phyloP scores from a whole-genome alignment of 2,113 vertebrate genomes.

The Platichthys flesus region DNA sequence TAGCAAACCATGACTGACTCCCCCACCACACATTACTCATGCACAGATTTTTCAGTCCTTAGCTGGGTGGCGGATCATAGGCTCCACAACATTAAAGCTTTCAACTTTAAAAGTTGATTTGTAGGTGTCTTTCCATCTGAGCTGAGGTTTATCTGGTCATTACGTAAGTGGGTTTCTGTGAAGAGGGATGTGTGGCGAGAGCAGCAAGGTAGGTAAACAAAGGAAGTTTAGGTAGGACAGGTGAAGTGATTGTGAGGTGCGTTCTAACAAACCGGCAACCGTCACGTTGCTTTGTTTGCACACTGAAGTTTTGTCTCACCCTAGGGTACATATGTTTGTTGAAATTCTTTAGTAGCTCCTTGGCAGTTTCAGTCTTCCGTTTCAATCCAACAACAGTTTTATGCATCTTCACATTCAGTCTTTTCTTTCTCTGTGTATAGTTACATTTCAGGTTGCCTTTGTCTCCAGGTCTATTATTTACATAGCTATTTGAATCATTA shows the following conservation, averaged over 20 bases:
- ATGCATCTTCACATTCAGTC: neutral
- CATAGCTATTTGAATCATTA: neutral
- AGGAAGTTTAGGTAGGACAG: conserved; percentile 20
- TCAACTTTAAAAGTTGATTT: conserved; percentile 16
- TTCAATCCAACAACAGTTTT: neutral
- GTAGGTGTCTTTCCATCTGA: conserved; percentile 1
- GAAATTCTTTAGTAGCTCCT: neutral
- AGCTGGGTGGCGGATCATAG: neutral
- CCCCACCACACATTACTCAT: conserved; percentile 18
- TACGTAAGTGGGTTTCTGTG: neutral
- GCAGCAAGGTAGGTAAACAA: conserved; percentile 40
- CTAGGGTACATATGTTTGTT: neutral
- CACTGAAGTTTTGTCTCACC: neutral
- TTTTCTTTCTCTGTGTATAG: neutral
- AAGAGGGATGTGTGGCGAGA: conserved; percentile 3
- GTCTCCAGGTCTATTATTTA: neutral
- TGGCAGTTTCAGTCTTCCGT: neutral
- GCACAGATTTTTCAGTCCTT: conserved; percentile 18
- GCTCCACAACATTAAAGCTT: neutral
- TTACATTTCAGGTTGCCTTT: neutral
- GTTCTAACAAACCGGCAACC: conserved; percentile 4
- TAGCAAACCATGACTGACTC: conserved; percentile 16
- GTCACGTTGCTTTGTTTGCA: neutral
- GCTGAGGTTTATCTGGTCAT: neutral
- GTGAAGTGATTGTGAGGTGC: conserved; percentile 11